phyloP scores from a whole-genome alignment of 2,888 invertebrate genomes.

The Serrognathus titanus region DNA sequence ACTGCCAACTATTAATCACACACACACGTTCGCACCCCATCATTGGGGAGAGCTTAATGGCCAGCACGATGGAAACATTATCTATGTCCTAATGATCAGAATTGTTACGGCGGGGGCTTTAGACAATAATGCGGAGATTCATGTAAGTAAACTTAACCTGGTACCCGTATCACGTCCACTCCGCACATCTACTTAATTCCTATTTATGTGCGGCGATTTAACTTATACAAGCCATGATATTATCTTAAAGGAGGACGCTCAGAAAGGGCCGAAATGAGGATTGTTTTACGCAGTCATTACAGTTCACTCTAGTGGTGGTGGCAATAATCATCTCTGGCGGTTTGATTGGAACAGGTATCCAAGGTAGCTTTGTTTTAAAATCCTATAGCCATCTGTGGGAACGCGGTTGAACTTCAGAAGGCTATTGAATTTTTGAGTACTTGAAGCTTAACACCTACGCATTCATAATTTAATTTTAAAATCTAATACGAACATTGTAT shows the following conservation, averaged over 20 bases:
- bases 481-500: no score
- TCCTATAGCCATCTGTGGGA: constrained; percentile 41
- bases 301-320: constrained; percentile 39
- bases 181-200: constrained; percentile 11
- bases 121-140: constrained; percentile 23
- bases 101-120: constrained; percentile 25
- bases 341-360: constrained; percentile 41
- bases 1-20: constrained; percentile 6
- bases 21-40: constrained; percentile 2
- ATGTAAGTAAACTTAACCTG: constrained; percentile 22
- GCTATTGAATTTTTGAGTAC: background rate
- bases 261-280: constrained; percentile 1
- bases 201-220: constrained; percentile 9
- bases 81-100: constrained; percentile 22
- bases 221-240: background rate
- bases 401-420: constrained; percentile 11
- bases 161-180: constrained; percentile 18
- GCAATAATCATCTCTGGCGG: constrained; percentile 32
- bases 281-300: constrained; percentile 17
- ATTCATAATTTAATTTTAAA: no score
- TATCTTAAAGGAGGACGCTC: background rate
- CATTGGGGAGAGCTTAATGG: background rate
- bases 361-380: constrained; percentile 35
- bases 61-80: constrained; percentile 10
- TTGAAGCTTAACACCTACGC: no score